A percentile compares a stretch with the other conserved stretches of the same genome.
Evolutionary conservation across 2,113 vertebrate genomes (phyloP).

Genomic region (Oxygymnocypris stewartii): DNA sequence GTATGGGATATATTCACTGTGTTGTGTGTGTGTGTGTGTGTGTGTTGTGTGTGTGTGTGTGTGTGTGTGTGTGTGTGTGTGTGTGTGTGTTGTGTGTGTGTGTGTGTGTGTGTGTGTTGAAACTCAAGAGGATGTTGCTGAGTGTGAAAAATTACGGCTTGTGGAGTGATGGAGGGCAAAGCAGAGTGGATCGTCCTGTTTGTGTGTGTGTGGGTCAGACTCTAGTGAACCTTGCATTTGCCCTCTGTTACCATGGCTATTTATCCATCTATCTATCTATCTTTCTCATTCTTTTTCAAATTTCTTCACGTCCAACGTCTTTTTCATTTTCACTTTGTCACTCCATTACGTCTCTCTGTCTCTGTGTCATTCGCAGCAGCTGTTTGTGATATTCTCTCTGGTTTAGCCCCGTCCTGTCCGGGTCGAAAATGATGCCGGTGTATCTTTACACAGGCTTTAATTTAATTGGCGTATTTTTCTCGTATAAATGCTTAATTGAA

Average conservation of each 20-base stretch:
- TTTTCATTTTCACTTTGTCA: conserved; percentile 42
- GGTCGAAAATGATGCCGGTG: conserved; percentile 80
- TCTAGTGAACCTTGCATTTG: conserved; percentile 52
- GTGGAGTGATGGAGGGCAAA: conserved; percentile 72
- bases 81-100: conserved; percentile 50
- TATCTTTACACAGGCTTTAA: conserved; percentile 89
- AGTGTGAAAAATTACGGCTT: conserved; percentile 82
- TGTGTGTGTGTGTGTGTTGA: conserved; percentile 61
- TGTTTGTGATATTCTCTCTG: conserved; percentile 33
- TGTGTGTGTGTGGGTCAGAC: conserved; percentile 43
- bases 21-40: too few species aligned
- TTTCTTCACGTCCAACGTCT: conserved; percentile 9
- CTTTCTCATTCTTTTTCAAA: neutral
- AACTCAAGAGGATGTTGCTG: conserved; percentile 70
- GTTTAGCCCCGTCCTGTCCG: conserved; percentile 38
- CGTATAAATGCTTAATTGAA: conserved; percentile 98
- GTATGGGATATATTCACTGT: neutral
- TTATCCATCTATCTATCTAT: conserved; percentile 17
- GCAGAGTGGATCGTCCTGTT: conserved; percentile 31
- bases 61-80: conserved; percentile 48
- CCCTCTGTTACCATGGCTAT: conserved; percentile 47
- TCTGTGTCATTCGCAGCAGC: conserved; percentile 16
- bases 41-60: too few species aligned
- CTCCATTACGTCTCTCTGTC: conserved; percentile 18
- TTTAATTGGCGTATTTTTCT: conserved; percentile 92